Evolutionary conservation across 2,888 invertebrate species (phyloP), one percentile per base, ranked within the genome.

Genomic region (Cybosia mesomella): DNA sequence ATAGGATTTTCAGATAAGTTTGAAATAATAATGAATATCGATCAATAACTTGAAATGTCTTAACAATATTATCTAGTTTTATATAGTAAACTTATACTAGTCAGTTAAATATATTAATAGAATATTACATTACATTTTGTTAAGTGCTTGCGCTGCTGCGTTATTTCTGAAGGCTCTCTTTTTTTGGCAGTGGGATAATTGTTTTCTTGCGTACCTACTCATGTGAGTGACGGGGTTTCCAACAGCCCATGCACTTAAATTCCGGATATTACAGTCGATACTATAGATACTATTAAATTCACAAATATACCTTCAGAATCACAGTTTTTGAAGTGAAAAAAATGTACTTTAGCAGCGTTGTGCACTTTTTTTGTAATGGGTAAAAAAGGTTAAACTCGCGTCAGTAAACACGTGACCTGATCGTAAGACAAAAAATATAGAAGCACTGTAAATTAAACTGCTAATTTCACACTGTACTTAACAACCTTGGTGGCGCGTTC

Each of bases 1-100:
- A 88, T 87, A 89, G 90, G 86, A 90, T 88, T 85, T 85, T 75
- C 76, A 86, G 85, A 86, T 77, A 83, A 80, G 71, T 80, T 75
- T 71, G 66, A 85, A 88, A 84, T 71, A 83, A 86, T 80, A 77
- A 79, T 79, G 76, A 81, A 81, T 82, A 79, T 80, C 61, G 72
- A 77, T 76, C 58, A 58, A 76, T 79, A 79, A 83, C 77, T 76
- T 84, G 80, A 84, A 84, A 82, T 79, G 75, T 79, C 82, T 61
- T 84, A 82, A 81, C 72, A 80, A 77, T 77, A 62, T 63, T 68
- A 73, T 64, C 79, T 77, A 80, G 58, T 71, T 74, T 81, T 84
- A 84, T 58, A 70, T 64, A 39, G n/a, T 79, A 76, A 75, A 74
- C 81, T 83, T 85, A 80, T 53, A 5, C 74, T 83, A 84, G 60